phyloP scores from a whole-genome alignment of 2,797 vertebrate genomes.

The Oreonectes daqikongensis region DNA sequence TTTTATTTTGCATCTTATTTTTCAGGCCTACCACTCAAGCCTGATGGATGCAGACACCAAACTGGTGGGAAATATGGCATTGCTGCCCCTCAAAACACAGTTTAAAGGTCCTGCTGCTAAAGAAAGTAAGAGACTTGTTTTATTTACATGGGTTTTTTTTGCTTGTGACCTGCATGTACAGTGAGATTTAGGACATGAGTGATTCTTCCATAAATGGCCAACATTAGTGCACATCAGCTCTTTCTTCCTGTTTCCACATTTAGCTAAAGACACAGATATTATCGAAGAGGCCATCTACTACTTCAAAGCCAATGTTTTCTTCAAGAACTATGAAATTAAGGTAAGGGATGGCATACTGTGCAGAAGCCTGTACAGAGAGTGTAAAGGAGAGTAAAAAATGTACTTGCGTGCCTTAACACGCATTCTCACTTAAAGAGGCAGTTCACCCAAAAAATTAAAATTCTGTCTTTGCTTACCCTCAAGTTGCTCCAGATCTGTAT shows the following conservation, averaged over 20 bases:
- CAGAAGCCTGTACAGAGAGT: neutral
- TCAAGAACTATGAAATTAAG: constrained; percentile 99
- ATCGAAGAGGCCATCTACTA: constrained; percentile 98
- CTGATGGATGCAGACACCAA: constrained; percentile 88
- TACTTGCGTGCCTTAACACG: constrained; percentile 34
- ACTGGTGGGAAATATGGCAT: constrained; percentile 92
- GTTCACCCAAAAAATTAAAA: too few relatives aligned
- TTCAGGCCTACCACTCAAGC: constrained; percentile 93
- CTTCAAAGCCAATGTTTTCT: constrained; percentile 99
- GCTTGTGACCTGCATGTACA: neutral
- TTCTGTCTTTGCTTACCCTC: too few relatives aligned
- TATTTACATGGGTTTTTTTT: neutral
- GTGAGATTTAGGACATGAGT: neutral
- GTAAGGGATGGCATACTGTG: constrained; percentile 67
- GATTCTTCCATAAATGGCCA: constrained; percentile 54
- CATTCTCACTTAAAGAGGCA: neutral
- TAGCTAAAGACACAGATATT: constrained; percentile 93
- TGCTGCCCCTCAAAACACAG: constrained; percentile 92
- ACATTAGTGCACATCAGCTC: neutral
- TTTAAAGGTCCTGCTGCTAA: constrained; percentile 94
- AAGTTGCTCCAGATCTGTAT: too few relatives aligned
- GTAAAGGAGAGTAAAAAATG: neutral
- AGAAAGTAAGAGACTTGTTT: constrained; percentile 81
- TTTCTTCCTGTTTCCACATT: constrained; percentile 44
- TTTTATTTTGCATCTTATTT: neutral